phyloP scores from a whole-genome alignment of 2,113 vertebrate genomes.

The Alligator mississippiensis region DNA sequence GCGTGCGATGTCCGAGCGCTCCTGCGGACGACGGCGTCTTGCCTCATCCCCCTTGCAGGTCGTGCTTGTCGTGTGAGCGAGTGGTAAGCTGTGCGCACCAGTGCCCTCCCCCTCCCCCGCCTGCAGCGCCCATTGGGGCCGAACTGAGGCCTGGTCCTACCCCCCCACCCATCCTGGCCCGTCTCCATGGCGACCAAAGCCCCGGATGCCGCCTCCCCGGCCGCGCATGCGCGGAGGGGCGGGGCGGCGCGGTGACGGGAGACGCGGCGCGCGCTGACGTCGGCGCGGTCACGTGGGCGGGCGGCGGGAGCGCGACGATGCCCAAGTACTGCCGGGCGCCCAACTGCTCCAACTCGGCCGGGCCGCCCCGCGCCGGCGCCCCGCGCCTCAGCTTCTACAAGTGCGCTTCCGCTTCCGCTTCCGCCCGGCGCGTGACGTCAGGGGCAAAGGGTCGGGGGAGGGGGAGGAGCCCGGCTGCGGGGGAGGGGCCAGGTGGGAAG shows the following conservation, averaged over 20 bases:
- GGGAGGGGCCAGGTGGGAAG: background rate
- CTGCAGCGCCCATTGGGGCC: background rate
- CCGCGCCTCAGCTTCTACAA: constrained; percentile 58
- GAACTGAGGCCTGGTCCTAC: too few relatives aligned
- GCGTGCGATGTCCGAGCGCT: too few relatives aligned
- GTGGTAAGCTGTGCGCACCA: too few relatives aligned
- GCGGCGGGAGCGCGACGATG: background rate
- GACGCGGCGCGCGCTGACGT: too few relatives aligned
- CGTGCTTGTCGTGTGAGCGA: too few relatives aligned
- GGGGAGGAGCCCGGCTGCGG: background rate
- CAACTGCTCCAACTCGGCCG: constrained; percentile 43
- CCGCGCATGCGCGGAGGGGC: background rate
- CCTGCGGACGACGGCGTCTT: too few relatives aligned
- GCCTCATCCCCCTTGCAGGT: too few relatives aligned
- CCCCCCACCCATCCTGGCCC: background rate
- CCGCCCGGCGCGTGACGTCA: background rate
- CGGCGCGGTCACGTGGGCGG: background rate
- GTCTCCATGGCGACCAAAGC: background rate
- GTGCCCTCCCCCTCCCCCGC: too few relatives aligned
- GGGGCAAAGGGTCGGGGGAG: background rate
- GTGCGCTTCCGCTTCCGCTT: constrained; percentile 6
- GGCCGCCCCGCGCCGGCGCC: constrained; percentile 10
- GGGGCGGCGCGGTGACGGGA: background rate
- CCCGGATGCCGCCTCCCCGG: background rate
- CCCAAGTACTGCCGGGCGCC: constrained; percentile 57